Conservation (phyloP, 2,113 vertebrate species). For the Vulpes ferrilata region DNA sequence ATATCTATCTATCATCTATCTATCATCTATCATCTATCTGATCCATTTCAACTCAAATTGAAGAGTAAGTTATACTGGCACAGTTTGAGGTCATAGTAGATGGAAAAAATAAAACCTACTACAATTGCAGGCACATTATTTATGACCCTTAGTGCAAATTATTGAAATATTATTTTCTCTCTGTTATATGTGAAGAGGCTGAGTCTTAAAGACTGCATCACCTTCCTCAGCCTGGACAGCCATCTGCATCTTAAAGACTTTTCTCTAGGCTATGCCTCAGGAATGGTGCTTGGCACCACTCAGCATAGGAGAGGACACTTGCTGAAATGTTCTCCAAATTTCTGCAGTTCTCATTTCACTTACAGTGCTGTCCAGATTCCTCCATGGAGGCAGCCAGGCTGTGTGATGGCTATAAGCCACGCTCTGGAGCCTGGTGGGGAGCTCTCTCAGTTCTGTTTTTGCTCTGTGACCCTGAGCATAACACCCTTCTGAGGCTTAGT, state of each 20-base stretch:
- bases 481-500: neutral
- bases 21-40: no score
- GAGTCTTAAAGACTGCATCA: neutral
- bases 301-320: neutral
- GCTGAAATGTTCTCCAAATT: neutral
- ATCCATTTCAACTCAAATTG: slow-evolving; percentile 43
- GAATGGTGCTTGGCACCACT: neutral
- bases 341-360: neutral
- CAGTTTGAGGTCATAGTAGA: slow-evolving; percentile 27
- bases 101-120: neutral
- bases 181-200: neutral
- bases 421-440: neutral
- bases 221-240: no score
- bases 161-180: neutral
- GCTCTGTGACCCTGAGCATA: neutral
- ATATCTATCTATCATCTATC: no score
- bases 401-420: neutral
- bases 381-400: neutral
- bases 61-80: slow-evolving; percentile 17
- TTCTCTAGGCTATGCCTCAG: neutral
- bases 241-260: neutral
- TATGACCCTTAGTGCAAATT: slow-evolving; percentile 1
- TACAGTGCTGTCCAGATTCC: neutral
- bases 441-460: neutral
- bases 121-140: neutral